Conservation (phyloP, 2,113 vertebrate species). For the Jacana jacana region DNA sequence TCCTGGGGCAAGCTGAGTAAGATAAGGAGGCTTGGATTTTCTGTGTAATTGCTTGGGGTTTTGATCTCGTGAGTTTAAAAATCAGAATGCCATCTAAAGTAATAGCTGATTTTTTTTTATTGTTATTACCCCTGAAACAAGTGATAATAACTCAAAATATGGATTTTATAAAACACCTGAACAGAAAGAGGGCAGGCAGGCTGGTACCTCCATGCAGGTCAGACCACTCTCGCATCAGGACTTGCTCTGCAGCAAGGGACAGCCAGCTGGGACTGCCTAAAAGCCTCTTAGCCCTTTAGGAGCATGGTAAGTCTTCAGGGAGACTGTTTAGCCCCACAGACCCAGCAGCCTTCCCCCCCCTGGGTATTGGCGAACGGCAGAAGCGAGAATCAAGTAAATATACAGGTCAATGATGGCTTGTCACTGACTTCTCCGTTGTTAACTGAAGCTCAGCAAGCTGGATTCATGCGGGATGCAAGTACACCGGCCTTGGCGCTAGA, state of each 20-base stretch:
- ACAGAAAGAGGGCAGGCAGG: not conserved
- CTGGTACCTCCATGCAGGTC: accelerated
- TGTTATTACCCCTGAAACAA: not conserved
- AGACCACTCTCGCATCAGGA: not conserved
- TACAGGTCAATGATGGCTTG: accelerated
- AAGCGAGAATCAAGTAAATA: not conserved
- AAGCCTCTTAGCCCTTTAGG: not conserved
- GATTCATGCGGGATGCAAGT: not conserved
- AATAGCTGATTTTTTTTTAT: not conserved
- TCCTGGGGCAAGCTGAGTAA: not conserved
- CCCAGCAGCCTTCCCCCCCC: not conserved
- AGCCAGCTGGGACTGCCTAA: not conserved
- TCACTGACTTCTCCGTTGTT: not conserved
- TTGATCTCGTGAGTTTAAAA: not conserved
- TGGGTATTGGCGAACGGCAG: not conserved
- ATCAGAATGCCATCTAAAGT: not conserved
- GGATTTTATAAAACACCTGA: not conserved
- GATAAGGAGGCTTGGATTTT: not conserved
- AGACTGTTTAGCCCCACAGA: not conserved
- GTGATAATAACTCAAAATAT: not conserved
- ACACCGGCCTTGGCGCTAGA: not conserved
- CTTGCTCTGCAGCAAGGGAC: not conserved
- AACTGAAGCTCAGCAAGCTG: not conserved
- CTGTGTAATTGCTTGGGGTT: not conserved
- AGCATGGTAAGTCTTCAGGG: not conserved